phyloP scores from a whole-genome alignment of 2,797 vertebrate genomes.

The Smutsia gigantea region DNA sequence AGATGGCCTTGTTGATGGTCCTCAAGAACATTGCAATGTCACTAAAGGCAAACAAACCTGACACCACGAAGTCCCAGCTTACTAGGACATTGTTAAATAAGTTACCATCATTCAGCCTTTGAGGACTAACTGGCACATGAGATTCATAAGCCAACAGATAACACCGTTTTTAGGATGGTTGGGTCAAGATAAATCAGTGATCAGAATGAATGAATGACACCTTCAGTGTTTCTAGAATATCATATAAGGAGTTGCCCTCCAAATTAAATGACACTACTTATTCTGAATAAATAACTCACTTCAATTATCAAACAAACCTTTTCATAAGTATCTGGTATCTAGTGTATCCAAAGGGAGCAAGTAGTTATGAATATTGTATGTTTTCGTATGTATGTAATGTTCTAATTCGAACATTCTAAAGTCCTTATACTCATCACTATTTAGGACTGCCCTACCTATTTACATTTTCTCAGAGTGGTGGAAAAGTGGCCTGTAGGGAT shows the following conservation, averaged over 20 bases:
- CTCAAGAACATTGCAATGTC: background rate
- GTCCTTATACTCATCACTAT: background rate
- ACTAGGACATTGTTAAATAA: conserved; percentile 47
- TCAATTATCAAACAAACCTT: conserved; percentile 18
- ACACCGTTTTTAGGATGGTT: background rate
- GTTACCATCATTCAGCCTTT: conserved; percentile 12
- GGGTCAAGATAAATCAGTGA: background rate
- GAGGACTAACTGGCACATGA: background rate
- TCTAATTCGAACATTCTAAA: background rate
- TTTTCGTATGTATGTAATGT: background rate
- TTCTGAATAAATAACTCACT: conserved; percentile 5
- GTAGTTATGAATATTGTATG: background rate
- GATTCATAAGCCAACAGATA: background rate
- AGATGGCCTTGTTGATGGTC: background rate
- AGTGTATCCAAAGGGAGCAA: background rate
- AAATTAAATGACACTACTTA: conserved; percentile 21
- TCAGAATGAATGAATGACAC: conserved; percentile 10
- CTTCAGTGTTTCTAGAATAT: background rate
- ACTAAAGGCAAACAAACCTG: background rate
- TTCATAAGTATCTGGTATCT: background rate
- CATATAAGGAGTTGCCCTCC: background rate
- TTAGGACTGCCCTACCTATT: background rate
- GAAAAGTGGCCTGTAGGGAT: background rate
- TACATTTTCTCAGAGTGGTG: conserved; percentile 16
- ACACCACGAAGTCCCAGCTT: background rate